phyloP scores from a whole-genome alignment of 1,140 invertebrate species.

The Physella acuta region DNA sequence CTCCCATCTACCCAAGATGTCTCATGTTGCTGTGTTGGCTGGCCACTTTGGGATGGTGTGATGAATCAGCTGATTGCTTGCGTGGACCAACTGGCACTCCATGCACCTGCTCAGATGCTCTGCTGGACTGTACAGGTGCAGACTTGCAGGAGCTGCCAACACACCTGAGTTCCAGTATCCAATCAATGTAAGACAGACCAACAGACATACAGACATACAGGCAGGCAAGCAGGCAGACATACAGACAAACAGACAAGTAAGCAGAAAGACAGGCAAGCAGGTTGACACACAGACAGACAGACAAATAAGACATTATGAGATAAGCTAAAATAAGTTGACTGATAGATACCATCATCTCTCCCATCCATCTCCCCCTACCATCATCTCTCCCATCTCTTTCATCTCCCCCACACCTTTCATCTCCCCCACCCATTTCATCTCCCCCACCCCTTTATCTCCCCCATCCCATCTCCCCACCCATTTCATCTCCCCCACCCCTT shows the following conservation, averaged over 20 bases:
- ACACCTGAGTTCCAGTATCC: no score
- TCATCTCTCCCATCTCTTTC: background rate
- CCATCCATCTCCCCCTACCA: background rate
- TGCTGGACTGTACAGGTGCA: no score
- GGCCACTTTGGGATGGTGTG: no score
- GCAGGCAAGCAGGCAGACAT: background rate
- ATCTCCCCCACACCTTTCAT: background rate
- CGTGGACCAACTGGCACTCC: no score
- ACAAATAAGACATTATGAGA: no score
- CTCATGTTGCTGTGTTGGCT: no score
- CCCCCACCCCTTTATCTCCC: constrained; percentile 8
- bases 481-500: background rate
- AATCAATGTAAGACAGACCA: no score
- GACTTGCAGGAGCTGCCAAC: no score
- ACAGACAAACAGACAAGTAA: constrained; percentile 5
- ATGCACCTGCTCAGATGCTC: no score
- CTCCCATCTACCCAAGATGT: no score
- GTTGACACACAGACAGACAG: background rate
- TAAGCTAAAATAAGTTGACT: background rate
- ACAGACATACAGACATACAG: background rate
- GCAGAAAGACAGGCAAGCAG: background rate
- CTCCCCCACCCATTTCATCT: background rate
- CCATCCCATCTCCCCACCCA: background rate
- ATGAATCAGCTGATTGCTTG: no score
- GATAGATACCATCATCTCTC: background rate